Base-by-base conservation (phyloP, 1,140 invertebrate species). In the Portunus trituberculatus region DNA sequence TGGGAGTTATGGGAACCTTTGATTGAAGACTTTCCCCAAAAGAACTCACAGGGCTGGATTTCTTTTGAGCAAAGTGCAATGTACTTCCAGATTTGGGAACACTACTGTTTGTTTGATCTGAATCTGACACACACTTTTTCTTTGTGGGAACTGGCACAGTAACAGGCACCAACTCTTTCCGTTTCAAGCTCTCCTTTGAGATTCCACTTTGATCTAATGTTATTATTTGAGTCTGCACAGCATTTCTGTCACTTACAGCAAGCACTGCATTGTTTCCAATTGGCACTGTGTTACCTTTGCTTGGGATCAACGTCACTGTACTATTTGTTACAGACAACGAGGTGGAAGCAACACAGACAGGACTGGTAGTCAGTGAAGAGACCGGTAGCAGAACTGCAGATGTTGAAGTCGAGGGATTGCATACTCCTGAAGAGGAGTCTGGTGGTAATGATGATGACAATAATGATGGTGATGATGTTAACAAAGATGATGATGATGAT, bases 111-210 rank as follows among this genome's bases (percentile, higher is more conserved):
- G 82, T 25, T 45, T 87, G 39, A 31, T 95, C 94, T 82, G 93
- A 45, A 94, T 76, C 88, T 16, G 93, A 91, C 67, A 95, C 84
- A 88, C 94, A 76, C 10, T 93, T 59, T 92, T 95, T 95, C 83
- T 95, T 95, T 28, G 48, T 29, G 28, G 94, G 91, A n/a, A 88
- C 28, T 28, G 94, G 39, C 46, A 84, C 67, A 76, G 94, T 46
- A 67, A 92, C 91, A 29, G 52, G 83, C 25, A 92, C 29, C 14
- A 83, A n/a, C 67, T 95, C 94, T 88, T 95, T 95, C 84, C 94
- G 91, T 48, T 95, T 95, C 84, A 88, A 59, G 20, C 82, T 86
- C 39, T 95, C 94, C 46, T 92, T 92, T 45, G 91, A 67, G 67
- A 92, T 59, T 52, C 67, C 84, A 95, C 84, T 87, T n/a, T 82